Evolutionary conservation across 2,888 invertebrate genomes (phyloP).

Genomic region (Chirona hameri): DNA sequence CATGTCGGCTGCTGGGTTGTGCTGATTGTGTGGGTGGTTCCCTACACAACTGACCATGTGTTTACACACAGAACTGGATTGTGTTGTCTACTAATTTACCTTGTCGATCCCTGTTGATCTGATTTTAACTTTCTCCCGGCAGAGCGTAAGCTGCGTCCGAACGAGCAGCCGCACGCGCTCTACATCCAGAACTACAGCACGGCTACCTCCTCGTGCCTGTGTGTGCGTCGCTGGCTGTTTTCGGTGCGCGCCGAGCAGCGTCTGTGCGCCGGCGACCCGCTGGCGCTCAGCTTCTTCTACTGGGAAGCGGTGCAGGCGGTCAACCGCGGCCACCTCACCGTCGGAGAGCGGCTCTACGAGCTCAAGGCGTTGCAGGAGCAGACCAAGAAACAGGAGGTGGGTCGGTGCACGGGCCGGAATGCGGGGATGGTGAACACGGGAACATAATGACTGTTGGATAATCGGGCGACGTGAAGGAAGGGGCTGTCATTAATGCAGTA

Average conservation of each 20-base stretch:
- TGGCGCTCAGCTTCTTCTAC: constrained; percentile 38
- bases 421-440: no score
- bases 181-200: constrained; percentile 99
- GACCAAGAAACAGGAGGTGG: constrained; percentile 72
- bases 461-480: no score
- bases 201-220: constrained; percentile 89
- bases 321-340: constrained; percentile 83
- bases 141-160: constrained; percentile 89
- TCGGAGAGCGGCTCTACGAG: constrained; percentile 89
- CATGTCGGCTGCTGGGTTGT: no score
- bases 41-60: no score
- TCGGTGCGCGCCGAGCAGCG: constrained; percentile 54
- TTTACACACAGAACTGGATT: no score
- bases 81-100: no score
- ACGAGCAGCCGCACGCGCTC: constrained; percentile 93
- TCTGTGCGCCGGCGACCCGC: constrained; percentile 37
- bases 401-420: no score
- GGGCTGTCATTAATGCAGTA: no score
- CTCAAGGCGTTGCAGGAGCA: constrained; percentile 89
- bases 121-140: no score
- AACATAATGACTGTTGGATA: no score
- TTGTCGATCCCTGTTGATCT: no score
- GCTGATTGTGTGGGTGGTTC: no score
- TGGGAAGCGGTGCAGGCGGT: constrained; percentile 83
- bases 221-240: constrained; percentile 84